Conservation (phyloP, 2,888 invertebrate species). For the Acleris cristana region DNA sequence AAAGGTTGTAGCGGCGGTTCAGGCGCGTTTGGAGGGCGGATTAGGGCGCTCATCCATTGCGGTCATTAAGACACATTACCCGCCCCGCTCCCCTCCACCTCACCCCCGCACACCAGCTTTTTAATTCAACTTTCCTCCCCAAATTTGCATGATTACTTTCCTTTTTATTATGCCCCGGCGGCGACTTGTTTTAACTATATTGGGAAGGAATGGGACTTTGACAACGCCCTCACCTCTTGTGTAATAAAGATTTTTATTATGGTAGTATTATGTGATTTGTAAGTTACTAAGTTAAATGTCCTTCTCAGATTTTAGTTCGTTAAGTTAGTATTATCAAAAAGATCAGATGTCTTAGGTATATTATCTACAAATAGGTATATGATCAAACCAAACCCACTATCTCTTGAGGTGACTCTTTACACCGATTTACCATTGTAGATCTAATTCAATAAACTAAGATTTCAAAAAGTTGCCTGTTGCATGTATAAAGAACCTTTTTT, state of each 20-base stretch:
- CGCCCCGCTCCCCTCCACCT: constrained; percentile 46
- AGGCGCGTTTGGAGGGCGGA: constrained; percentile 60
- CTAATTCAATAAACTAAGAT: too few species aligned
- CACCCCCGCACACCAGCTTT: constrained; percentile 65
- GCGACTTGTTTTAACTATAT: constrained; percentile 49
- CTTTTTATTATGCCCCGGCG: constrained; percentile 77
- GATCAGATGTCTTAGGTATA: too few species aligned
- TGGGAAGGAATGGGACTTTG: constrained; percentile 33
- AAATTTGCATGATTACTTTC: constrained; percentile 85
- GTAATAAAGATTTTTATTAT: constrained; percentile 5
- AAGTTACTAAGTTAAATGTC: too few species aligned
- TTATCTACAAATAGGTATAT: too few species aligned
- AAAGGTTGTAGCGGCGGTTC: constrained; percentile 61
- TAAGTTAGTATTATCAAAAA: too few species aligned
- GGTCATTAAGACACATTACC: constrained; percentile 83
- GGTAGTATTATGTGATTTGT: not conserved
- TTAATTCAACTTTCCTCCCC: constrained; percentile 82
- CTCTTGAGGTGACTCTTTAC: too few species aligned
- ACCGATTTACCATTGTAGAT: too few species aligned
- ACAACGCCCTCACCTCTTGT: constrained; percentile 1
- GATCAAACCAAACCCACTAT: too few species aligned
- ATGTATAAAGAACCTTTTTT: not conserved
- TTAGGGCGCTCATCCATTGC: constrained; percentile 78
- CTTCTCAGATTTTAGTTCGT: too few species aligned
- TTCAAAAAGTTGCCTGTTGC: too few species aligned